Evolutionary conservation across 2,888 invertebrate genomes (phyloP).

Genomic region (Cosmia pyralina): DNA sequence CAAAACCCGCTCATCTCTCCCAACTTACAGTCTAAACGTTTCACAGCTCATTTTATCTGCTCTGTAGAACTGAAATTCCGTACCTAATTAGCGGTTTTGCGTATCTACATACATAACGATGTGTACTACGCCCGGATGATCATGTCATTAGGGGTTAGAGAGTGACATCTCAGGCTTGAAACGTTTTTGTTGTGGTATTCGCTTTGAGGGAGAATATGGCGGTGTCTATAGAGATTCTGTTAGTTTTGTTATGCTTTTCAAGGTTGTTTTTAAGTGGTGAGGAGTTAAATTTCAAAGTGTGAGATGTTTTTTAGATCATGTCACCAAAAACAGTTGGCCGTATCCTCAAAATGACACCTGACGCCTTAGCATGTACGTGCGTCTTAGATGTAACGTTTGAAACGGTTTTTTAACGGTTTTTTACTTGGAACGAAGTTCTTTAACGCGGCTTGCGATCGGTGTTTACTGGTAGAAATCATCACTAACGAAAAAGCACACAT

Average conservation of each 20-base stretch:
- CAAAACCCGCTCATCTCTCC: constrained; percentile 33
- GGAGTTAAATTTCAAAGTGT: too few species aligned
- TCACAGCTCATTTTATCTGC: constrained; percentile 60
- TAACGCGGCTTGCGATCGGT: too few species aligned
- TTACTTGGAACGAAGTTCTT: too few species aligned
- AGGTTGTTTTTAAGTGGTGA: background rate
- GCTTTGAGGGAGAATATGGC: constrained; percentile 20
- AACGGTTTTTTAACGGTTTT: too few species aligned
- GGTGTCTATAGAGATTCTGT: constrained; percentile 7
- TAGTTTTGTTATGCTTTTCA: background rate
- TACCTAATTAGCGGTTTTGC: constrained; percentile 67
- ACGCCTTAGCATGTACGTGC: too few species aligned
- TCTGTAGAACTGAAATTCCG: constrained; percentile 55
- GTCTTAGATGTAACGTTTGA: too few species aligned
- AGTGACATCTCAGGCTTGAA: constrained; percentile 34
- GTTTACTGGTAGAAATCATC: too few species aligned
- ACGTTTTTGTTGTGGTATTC: constrained; percentile 44
- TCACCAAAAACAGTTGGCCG: too few species aligned
- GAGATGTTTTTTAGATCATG: too few species aligned
- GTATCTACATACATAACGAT: constrained; percentile 53
- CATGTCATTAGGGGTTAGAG: constrained; percentile 49
- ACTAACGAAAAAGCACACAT: too few species aligned
- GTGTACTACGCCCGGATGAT: constrained; percentile 44
- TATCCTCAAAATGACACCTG: too few species aligned
- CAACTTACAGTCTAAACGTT: constrained; percentile 33